Base-by-base conservation (phyloP, 2,113 vertebrate species). In the Gallinago undulata region DNA sequence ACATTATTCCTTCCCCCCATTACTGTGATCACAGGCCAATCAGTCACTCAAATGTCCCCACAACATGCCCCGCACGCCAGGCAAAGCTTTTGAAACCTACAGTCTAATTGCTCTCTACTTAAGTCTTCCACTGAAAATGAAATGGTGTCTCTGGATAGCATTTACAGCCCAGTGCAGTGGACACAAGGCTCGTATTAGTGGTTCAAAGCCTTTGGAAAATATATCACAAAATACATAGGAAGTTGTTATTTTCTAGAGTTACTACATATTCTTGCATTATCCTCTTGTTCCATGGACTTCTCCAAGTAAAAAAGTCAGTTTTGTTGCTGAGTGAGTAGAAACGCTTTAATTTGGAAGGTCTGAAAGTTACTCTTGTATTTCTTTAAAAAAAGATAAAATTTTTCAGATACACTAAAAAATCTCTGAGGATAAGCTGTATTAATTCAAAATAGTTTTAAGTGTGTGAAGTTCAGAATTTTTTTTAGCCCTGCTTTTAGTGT, bases 171-270 rank as follows among this genome's bases (percentile, higher is more conserved):
- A 59, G 27, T 31, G 62, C 84, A 84, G n/a, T 2, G 5, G 80
- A 84, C 56, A 48, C 56, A 89, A 94, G 81, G 81, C 84, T 95
- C 7, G 2, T 60, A 84, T 96, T 95, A 93, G 86, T 72, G 87
- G 80, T 68, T 94, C 84, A 96, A 92, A 95, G 53, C 30, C 21
- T 78, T 93, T 84, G 93, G 86, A 97, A 96, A 96, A 91, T 81
- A 41, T 48, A 77, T 91, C 33, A 53, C 84, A 89, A 93, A 85
- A 93, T 77, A 72, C 66, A 68, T 43, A 95, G 80, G 94, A 95
- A 91, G 89, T 93, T 93, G 83, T 93, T 95, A 94, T 95, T 95
- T 94, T 93, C 88, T 95, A 50, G 82, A 77, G 60, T 90, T 86
- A 92, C 79, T 94, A 69, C 83, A 90, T 88, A 77, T 77, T 93